Base-by-base conservation (phyloP, 2,888 invertebrate species). In the Aspidapion aeneum region DNA sequence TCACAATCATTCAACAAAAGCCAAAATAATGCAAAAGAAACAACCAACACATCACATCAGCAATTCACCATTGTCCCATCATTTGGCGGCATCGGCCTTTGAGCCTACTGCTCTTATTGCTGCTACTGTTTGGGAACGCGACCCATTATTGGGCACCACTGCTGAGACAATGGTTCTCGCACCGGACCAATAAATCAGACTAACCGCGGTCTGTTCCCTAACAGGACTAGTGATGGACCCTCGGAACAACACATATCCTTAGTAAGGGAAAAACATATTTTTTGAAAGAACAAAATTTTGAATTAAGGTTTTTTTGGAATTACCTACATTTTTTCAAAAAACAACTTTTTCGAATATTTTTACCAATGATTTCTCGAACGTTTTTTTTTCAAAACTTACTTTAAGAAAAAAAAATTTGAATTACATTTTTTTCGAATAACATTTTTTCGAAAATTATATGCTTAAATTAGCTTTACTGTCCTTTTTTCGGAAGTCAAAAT, bases 31-130 rank as follows among this genome's bases (percentile, higher is more conserved):
- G 52, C 52, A 52, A n/a, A 3, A 12, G 35, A 35, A 35, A 12
- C 5, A 35, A 35, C 3, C 35, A 35, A 21, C 20, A 22, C 64
- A 22, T 56, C 62, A 58, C 60, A 66, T 63, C 66, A 66, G 61
- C 62, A 58, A 66, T 63, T 65, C 66, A 66, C 66, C 66, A 66
- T 66, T 66, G 66, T 66, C 63, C 64, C 66, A 64, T 66, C 66
- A 60, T 59, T 62, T 54, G 57, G 63, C 63, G 66, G 66, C 57
- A 21, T 35, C 12, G 35, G 35, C 12, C 35, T 35, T 35, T 35
- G 35, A 7, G 35, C 5, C 35, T 35, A 35, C 35, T 35, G 35
- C 12, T 3, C 35, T n/a, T n/a, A 12, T 35, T 12, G 35, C 12
- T 12, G 35, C 12, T 35, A 12, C 12, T 12, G 3, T 3, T 12